Conservation (phyloP, 2,888 invertebrate species). For the Zaprionus obscuricornis region DNA sequence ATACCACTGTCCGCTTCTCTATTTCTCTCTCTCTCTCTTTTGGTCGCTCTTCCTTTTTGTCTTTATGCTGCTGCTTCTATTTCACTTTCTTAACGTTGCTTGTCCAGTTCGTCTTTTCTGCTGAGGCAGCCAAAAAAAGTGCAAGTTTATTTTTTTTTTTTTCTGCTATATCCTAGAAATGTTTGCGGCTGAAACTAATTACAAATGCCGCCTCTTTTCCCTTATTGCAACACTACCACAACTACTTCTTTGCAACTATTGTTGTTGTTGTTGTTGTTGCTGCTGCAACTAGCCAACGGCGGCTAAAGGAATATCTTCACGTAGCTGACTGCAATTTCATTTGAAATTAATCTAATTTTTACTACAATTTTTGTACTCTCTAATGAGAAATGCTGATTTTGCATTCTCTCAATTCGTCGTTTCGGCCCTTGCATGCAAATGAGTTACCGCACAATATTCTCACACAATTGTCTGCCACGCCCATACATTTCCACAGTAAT, state of each 20-base stretch:
- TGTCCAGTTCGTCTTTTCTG: constrained; percentile 53
- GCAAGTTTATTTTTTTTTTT: constrained; percentile 35
- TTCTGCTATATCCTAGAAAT: constrained; percentile 61
- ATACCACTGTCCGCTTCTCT: background rate
- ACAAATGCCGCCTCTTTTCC: constrained; percentile 48
- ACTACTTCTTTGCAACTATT: too few relatives aligned
- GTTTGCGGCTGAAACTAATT: constrained; percentile 73
- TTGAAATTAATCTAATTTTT: constrained; percentile 76
- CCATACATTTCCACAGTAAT: constrained; percentile 3
- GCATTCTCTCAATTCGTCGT: constrained; percentile 50
- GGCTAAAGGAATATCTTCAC: constrained; percentile 40
- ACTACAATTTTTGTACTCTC: constrained; percentile 27
- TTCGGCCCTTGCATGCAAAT: constrained; percentile 64
- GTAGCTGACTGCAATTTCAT: constrained; percentile 58
- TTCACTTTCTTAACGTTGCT: background rate
- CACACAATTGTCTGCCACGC: constrained; percentile 26
- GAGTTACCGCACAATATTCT: constrained; percentile 25
- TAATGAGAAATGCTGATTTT: constrained; percentile 75
- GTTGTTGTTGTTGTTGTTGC: too few relatives aligned
- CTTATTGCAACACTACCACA: background rate
- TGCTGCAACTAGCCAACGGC: too few relatives aligned
- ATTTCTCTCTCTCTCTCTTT: background rate
- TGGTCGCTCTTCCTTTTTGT: too few relatives aligned
- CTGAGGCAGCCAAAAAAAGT: constrained; percentile 50
- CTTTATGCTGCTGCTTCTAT: too few relatives aligned